Base-by-base conservation (phyloP, 2,888 invertebrate genomes). In the Chromoteleia sp. region DNA sequence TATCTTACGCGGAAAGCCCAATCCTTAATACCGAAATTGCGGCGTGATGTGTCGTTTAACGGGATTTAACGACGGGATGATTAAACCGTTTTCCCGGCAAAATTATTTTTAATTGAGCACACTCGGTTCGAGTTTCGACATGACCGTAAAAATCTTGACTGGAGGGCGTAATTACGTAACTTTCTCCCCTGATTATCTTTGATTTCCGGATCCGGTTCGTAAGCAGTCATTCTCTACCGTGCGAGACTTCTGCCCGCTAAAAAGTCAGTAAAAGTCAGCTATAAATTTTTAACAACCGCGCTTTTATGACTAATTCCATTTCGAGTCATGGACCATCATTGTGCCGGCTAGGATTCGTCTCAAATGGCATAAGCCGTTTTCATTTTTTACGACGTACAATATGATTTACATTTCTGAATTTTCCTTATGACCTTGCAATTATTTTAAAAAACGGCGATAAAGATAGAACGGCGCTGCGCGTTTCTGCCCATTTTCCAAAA, bases 291-390 rank as follows among this genome's bases (percentile, higher is more conserved):
- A 70, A 80, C 73, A 63, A 48, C 74, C 68, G 19, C 17, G 33
- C 54, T 73, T 79, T 79, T 79, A 74, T 30, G 79, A 68, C 67
- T 79, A 77, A 77, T 77, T 70, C 63, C 56, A 63, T 56, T 77
- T 70, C 63, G 25, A 77, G 70, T 56, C 68, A 70, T 48, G 63
- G 56, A 56, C 56, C 50, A 70, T 77, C 77, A 70, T 70, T 77
- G 63, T 61, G 76, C 61, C 36, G 30, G 43, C 52, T 61, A 54
- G 48, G 65, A 70, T 70, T 70, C 76, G 68, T 45, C 45, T 45
- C 45, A 25, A 39, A 68, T 70, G 56, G 54, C 59, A 59, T 70
- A 61, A 77, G 54, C 41, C 68, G 43, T 77, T 61, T 77, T 70
- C 61, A 68, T 73, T 73, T 79, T 79, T 79, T 79, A 79, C 43